Evolutionary conservation across 2,113 vertebrate species (phyloP).

Genomic region (Nycticryphes semicollaris): DNA sequence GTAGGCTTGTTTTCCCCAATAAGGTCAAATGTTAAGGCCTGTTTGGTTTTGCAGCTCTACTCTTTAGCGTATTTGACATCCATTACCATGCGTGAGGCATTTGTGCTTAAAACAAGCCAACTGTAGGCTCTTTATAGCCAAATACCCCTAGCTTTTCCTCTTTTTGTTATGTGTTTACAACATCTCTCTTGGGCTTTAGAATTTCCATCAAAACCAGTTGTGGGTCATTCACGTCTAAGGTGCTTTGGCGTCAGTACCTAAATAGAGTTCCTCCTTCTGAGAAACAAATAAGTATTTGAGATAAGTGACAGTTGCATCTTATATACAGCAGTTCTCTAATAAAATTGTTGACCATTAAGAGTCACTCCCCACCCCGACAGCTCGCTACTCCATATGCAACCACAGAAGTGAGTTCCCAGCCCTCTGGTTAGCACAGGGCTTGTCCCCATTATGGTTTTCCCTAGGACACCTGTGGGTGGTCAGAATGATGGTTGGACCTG

Average conservation of each 20-base stretch:
- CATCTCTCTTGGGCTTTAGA: background rate
- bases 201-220: background rate
- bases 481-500: accelerated
- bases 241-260: background rate
- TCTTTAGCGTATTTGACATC: slow-evolving; percentile 57
- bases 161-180: background rate
- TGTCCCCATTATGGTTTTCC: background rate
- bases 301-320: background rate
- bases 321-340: background rate
- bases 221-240: background rate
- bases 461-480: accelerated
- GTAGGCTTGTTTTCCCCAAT: slow-evolving; percentile 70
- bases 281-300: background rate
- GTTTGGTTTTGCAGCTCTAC: slow-evolving; percentile 61
- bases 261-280: background rate
- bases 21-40: slow-evolving; percentile 81
- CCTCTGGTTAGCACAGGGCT: background rate
- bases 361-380: accelerated
- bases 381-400: background rate
- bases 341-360: accelerated
- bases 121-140: background rate
- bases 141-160: background rate
- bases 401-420: background rate
- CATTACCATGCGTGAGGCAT: background rate
- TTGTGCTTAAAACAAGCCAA: background rate